Percentiles rank a stretch among this genome's conserved stretches.
These are phyloP conservation scores for Felis catus DNA, from an alignment of 2,113 vertebrate genomes.

Conservation along the genomic window DNA sequence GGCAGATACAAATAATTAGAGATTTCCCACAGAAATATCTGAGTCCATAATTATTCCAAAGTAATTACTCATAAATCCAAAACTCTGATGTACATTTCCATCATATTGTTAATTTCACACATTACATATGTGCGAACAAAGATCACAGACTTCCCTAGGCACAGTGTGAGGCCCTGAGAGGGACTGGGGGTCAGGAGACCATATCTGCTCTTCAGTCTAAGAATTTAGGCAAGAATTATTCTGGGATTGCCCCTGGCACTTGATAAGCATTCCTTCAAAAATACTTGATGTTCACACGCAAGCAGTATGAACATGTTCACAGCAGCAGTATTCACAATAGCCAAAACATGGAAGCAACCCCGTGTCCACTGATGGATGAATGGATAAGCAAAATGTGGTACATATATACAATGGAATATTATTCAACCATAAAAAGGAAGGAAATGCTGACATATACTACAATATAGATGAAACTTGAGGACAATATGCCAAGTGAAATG, in stretches of 20 bases:
- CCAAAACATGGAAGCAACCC: not conserved
- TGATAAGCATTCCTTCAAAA: slow-evolving; percentile 45
- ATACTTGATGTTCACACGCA: slow-evolving; percentile 41
- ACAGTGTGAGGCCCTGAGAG: not conserved
- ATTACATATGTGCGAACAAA: not conserved
- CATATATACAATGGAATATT: not conserved
- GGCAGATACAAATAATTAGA: not conserved
- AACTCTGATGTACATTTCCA: not conserved
- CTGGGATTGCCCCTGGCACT: not conserved
- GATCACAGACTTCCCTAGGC: not conserved
- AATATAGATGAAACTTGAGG: not conserved
- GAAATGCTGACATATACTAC: not conserved
- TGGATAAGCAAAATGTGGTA: not conserved
- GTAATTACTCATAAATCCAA: not conserved
- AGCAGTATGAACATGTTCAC: not conserved
- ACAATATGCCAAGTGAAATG: not conserved
- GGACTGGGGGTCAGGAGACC: not conserved
- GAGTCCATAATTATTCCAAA: not conserved
- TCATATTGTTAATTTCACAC: not conserved
- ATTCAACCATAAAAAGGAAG: not conserved
- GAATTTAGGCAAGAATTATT: not conserved
- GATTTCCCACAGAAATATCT: not conserved
- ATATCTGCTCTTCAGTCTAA: not conserved
- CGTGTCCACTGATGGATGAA: not conserved
- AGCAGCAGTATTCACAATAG: not conserved